These are phyloP conservation scores for Boleophthalmus pectinirostris DNA, from an alignment of 2,113 vertebrate species.

Conservation along the genomic window DNA sequence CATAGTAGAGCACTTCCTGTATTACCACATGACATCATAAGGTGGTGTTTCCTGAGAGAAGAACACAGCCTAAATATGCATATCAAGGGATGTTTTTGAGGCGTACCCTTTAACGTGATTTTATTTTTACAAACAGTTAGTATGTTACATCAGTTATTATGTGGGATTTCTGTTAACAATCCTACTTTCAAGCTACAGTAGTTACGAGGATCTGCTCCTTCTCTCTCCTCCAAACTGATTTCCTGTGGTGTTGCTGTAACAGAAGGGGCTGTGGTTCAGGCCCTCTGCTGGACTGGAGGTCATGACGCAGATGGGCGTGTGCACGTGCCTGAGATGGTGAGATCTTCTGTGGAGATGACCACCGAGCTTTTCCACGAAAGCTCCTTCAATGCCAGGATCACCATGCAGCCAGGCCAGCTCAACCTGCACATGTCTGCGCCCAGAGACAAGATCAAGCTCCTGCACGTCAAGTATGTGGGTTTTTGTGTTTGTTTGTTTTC, in stretches of 20 bases:
- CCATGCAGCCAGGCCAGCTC: conserved; percentile 74
- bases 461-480: conserved; percentile 80
- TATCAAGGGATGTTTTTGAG: too few relatives aligned
- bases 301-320: conserved; percentile 83
- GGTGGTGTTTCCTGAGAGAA: too few relatives aligned
- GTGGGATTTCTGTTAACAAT: too few relatives aligned
- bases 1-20: too few relatives aligned
- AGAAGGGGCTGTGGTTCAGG: conserved; percentile 80
- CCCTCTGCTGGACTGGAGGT: conserved; percentile 86
- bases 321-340: conserved; percentile 82
- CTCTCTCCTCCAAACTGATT: too few relatives aligned
- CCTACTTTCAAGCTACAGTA: too few relatives aligned
- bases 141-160: too few relatives aligned
- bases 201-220: too few relatives aligned
- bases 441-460: conserved; percentile 74
- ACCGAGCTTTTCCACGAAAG: conserved; percentile 88
- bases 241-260: conserved; percentile 13
- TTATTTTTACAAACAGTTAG: too few relatives aligned
- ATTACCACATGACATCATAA: too few relatives aligned
- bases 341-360: conserved; percentile 81
- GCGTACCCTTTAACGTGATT: too few relatives aligned
- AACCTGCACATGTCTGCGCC: conserved; percentile 84
- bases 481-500: background rate
- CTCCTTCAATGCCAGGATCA: conserved; percentile 72
- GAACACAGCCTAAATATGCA: too few relatives aligned